These are phyloP conservation scores for Neodontobutis hainanensis DNA, from an alignment of 2,113 vertebrate species.

Conservation along the genomic window DNA sequence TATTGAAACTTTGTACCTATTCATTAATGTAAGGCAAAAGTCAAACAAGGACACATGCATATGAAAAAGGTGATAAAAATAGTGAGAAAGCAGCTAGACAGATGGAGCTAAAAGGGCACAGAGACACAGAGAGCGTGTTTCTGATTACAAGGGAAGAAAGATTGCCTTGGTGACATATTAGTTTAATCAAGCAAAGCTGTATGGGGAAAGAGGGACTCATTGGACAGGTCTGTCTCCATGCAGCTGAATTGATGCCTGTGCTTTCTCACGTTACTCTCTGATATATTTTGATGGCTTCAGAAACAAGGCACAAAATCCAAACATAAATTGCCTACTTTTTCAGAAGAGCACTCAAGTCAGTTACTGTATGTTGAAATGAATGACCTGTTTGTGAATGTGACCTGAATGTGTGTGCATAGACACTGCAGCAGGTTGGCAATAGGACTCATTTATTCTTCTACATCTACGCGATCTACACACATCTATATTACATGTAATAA, in stretches of 20 bases:
- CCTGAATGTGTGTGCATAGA: not conserved
- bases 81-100: conserved; percentile 30
- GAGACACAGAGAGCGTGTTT: conserved; percentile 3
- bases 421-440: no score
- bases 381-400: conserved; percentile 5
- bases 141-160: conserved; percentile 38
- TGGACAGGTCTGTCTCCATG: conserved; percentile 24
- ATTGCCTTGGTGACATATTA: conserved; percentile 53
- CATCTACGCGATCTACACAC: no score
- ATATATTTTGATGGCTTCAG: conserved; percentile 12
- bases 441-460: no score
- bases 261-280: conserved; percentile 26
- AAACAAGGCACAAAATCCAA: not conserved
- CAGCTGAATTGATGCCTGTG: conserved; percentile 16
- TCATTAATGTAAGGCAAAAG: not conserved
- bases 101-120: conserved; percentile 30
- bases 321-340: conserved; percentile 21
- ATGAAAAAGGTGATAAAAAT: not conserved
- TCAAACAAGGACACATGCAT: not conserved
- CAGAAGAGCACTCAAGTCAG: not conserved
- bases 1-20: no score
- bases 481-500: no score
- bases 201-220: conserved; percentile 24
- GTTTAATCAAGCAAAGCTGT: conserved; percentile 49
- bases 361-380: conserved; percentile 11